These are phyloP conservation scores for Hypothenemus hampei DNA, from an alignment of 1,140 invertebrate species.

Conservation along the genomic window DNA sequence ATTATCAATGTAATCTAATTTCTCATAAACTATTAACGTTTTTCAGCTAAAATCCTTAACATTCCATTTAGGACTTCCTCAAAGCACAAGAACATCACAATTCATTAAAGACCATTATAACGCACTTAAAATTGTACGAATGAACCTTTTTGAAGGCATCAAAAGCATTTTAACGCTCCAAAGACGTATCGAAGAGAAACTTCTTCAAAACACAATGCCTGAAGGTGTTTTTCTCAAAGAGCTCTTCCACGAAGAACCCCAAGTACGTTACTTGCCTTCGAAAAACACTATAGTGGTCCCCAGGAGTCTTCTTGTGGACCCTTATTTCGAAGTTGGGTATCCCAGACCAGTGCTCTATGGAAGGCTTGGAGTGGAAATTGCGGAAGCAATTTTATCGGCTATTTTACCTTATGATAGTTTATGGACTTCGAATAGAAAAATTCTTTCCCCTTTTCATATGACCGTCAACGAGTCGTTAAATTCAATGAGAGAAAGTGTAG, in stretches of 20 bases:
- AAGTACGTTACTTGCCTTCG: constrained; percentile 44
- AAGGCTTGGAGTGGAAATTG: constrained; percentile 48
- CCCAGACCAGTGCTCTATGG: constrained; percentile 50
- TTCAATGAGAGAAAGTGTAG: constrained; percentile 18
- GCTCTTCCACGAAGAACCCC: constrained; percentile 37
- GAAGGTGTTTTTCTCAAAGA: constrained; percentile 15
- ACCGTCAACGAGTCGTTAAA: constrained; percentile 36
- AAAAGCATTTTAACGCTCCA: constrained; percentile 45
- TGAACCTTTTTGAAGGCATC: constrained; percentile 51
- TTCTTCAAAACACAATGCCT: constrained; percentile 20
- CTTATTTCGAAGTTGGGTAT: constrained; percentile 46
- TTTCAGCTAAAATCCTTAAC: constrained; percentile 49
- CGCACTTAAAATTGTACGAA: constrained; percentile 47
- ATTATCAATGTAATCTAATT: no score
- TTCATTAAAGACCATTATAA: constrained; percentile 49
- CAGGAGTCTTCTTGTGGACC: constrained; percentile 41
- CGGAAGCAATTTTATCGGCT: constrained; percentile 44
- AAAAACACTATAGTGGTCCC: constrained; percentile 50
- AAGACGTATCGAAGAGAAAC: constrained; percentile 30
- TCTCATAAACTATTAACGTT: no score
- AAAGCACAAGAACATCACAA: constrained; percentile 42
- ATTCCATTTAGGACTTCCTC: constrained; percentile 53
- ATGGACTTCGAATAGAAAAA: constrained; percentile 46
- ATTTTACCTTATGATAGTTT: constrained; percentile 46
- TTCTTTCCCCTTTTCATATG: constrained; percentile 40